Evolutionary conservation across 2,113 vertebrate species (phyloP).

Genomic region (Sigmodon hispidus): DNA sequence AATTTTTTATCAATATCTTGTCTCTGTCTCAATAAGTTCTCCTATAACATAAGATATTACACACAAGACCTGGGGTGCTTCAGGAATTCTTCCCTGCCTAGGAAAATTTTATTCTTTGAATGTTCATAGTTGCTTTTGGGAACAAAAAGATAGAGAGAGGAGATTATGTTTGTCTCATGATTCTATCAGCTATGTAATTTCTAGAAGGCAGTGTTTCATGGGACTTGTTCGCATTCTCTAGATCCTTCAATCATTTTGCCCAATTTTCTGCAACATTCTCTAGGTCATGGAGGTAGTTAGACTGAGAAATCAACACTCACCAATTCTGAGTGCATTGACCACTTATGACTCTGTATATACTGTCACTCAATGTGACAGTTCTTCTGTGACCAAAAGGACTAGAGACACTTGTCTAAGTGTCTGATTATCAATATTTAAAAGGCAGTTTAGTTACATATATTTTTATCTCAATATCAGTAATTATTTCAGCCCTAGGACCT

Average conservation of each 20-base stretch:
- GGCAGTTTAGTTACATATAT: not conserved
- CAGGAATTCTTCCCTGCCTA: not conserved
- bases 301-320: not conserved
- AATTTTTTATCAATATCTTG: not conserved
- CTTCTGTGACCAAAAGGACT: not conserved
- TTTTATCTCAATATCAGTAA: not conserved
- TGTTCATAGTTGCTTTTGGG: not conserved
- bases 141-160: not conserved
- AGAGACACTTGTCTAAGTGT: not conserved
- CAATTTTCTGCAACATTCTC: not conserved
- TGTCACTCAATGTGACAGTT: not conserved
- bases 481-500: not conserved
- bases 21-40: not conserved
- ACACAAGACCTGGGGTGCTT: too few species aligned
- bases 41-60: not conserved
- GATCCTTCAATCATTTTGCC: not conserved
- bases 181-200: not conserved
- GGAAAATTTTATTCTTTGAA: not conserved
- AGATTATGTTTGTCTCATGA: not conserved
- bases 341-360: not conserved
- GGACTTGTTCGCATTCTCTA: not conserved
- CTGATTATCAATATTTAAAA: not conserved
- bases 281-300: too few species aligned
- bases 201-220: not conserved
- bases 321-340: not conserved